These are phyloP conservation scores for Pristionchus maxplancki DNA, from an alignment of 2,888 invertebrate genomes.

Conservation along the genomic window DNA sequence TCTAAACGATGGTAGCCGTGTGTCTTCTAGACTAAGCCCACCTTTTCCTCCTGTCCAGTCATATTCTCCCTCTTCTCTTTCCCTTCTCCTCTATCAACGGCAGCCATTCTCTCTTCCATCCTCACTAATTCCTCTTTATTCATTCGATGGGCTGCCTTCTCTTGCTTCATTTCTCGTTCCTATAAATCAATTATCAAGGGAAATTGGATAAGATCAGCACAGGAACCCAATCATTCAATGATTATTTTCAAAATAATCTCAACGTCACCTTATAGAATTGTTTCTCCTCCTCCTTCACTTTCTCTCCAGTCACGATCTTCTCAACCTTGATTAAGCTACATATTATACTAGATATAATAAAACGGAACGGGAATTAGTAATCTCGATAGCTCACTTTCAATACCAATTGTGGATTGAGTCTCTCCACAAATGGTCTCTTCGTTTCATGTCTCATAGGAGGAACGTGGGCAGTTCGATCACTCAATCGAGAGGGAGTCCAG, in stretches of 20 bases:
- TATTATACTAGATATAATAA: background rate
- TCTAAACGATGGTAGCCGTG: no score
- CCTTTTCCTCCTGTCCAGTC: constrained; percentile 64
- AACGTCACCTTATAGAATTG: constrained; percentile 1
- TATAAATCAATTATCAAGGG: background rate
- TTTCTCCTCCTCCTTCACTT: constrained; percentile 52
- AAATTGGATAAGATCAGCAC: background rate
- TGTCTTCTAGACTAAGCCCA: background rate
- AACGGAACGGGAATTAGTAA: background rate
- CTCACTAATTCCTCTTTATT: constrained; percentile 6
- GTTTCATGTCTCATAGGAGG: constrained; percentile 49
- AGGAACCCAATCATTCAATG: background rate
- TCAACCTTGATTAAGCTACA: constrained; percentile 53
- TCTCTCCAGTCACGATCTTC: constrained; percentile 57
- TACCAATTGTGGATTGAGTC: constrained; percentile 57
- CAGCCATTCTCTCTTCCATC: constrained; percentile 46
- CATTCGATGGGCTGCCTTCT: constrained; percentile 16
- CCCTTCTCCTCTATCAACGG: constrained; percentile 56
- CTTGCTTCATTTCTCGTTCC: constrained; percentile 30
- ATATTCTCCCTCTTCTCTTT: constrained; percentile 60
- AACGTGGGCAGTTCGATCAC: background rate
- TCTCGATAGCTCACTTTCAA: constrained; percentile 51
- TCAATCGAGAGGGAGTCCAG: background rate
- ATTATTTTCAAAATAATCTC: no score
- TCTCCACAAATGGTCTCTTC: constrained; percentile 54